A percentile compares a stretch with the other conserved stretches of the same genome.
Conservation (phyloP, 2,113 vertebrate species). For the Xiphorhynchus elegans region DNA sequence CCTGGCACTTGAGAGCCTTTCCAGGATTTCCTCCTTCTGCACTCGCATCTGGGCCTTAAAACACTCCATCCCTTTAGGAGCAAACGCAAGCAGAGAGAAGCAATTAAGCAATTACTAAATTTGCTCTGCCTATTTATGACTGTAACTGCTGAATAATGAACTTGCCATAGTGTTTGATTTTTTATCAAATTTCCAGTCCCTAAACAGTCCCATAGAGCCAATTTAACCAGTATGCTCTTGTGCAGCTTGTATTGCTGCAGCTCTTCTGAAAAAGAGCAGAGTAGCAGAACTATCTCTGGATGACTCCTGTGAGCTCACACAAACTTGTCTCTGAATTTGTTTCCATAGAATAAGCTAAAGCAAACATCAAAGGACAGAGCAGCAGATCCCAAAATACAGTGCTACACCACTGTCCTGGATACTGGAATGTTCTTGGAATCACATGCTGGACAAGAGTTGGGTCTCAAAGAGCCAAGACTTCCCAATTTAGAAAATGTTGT, state of each 20-base stretch:
- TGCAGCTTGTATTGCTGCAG: neutral
- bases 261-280: neutral
- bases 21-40: constrained; percentile 91
- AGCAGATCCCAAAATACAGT: neutral
- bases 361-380: neutral
- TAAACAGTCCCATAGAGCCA: neutral
- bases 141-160: neutral
- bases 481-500: accelerated
- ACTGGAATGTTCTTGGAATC: neutral
- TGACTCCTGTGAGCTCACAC: neutral
- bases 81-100: neutral
- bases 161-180: neutral
- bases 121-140: neutral
- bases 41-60: constrained; percentile 91
- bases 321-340: neutral
- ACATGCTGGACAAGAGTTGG: accelerated
- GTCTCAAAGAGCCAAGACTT: neutral
- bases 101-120: neutral
- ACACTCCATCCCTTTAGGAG: constrained; percentile 84
- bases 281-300: neutral
- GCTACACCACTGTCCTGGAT: neutral
- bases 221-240: neutral
- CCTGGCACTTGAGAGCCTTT: constrained; percentile 91
- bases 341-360: neutral
- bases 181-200: neutral